These are phyloP conservation scores for Notiomystis cincta DNA, from an alignment of 2,113 vertebrate genomes.

Conservation along the genomic window DNA sequence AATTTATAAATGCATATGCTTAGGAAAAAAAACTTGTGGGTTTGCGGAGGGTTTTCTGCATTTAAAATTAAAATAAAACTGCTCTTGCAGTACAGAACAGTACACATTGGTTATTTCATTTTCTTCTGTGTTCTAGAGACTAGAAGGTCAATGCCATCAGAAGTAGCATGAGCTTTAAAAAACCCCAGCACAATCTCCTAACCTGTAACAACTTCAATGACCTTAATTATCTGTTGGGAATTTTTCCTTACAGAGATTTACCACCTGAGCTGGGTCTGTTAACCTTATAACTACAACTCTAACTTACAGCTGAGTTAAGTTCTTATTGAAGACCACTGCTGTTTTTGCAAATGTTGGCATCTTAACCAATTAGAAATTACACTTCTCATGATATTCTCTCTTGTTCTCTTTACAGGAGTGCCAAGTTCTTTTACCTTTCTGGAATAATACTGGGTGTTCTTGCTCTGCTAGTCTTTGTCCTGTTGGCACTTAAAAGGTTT, in stretches of 20 bases:
- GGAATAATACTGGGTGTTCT: slow-evolving; percentile 69
- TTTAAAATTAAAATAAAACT: background rate
- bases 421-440: slow-evolving; percentile 70
- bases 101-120: background rate
- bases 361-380: background rate
- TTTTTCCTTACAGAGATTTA: background rate
- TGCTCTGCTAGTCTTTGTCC: slow-evolving; percentile 70
- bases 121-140: background rate
- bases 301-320: background rate
- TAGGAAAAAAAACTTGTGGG: background rate
- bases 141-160: background rate
- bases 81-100: background rate
- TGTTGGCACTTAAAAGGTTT: slow-evolving; percentile 70
- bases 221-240: background rate
- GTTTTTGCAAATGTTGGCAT: background rate
- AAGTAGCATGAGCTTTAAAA: background rate
- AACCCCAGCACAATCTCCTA: background rate
- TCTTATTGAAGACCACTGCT: background rate
- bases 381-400: background rate
- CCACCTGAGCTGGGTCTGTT: background rate
- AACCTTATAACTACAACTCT: background rate
- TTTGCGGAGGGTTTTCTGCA: background rate
- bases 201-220: background rate
- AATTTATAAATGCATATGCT: background rate
- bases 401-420: slow-evolving; percentile 66